Conservation (phyloP, 2,797 vertebrate species). For the Danio albolineatus region DNA sequence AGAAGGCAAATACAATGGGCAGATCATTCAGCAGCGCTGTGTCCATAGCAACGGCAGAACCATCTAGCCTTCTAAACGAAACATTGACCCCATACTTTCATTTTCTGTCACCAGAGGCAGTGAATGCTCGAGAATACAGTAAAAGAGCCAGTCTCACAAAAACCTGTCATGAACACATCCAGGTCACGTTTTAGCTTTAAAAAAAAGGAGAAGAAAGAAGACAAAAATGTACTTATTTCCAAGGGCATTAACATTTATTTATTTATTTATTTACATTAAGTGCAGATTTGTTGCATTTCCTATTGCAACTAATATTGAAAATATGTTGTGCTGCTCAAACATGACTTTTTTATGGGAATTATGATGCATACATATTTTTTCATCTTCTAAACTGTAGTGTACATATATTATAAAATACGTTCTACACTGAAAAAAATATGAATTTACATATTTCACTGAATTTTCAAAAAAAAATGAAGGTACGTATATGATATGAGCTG, state of each 20-base stretch:
- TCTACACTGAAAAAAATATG: too few relatives aligned
- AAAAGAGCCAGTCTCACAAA: slow-evolving; percentile 26
- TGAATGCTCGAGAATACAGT: slow-evolving; percentile 53
- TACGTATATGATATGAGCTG: too few relatives aligned
- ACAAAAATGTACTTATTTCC: not conserved
- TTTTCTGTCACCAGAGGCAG: slow-evolving; percentile 55
- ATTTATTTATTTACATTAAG: not conserved
- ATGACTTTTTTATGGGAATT: too few relatives aligned
- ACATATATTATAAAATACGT: too few relatives aligned
- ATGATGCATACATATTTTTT: too few relatives aligned
- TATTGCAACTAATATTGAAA: too few relatives aligned
- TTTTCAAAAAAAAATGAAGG: too few relatives aligned
- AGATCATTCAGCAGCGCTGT: slow-evolving; percentile 58
- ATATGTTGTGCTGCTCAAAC: too few relatives aligned
- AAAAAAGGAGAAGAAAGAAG: not conserved
- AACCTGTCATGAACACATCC: not conserved
- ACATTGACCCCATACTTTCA: slow-evolving; percentile 50
- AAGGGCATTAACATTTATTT: not conserved
- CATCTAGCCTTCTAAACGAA: slow-evolving; percentile 53
- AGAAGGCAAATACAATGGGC: slow-evolving; percentile 53
- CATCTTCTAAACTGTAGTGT: too few relatives aligned
- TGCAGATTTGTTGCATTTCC: too few relatives aligned
- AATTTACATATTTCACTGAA: too few relatives aligned
- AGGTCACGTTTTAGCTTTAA: slow-evolving; percentile 26
- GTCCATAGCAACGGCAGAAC: slow-evolving; percentile 68